A percentile compares a stretch with the other conserved stretches of the same genome.
Conservation (phyloP, 2,113 vertebrate species). For the Sula dactylatra region DNA sequence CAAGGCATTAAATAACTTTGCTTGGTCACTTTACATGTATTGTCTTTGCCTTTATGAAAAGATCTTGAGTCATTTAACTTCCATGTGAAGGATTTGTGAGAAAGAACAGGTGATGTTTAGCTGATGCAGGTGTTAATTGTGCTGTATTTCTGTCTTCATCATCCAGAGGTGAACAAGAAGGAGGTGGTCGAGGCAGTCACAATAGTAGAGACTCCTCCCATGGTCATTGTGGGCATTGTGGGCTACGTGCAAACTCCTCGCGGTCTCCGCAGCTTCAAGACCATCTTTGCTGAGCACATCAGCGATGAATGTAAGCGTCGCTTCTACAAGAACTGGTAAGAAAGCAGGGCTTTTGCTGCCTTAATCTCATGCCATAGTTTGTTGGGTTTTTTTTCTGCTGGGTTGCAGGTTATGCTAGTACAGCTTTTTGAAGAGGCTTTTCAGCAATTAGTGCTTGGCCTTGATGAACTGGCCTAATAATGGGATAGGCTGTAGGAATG, state of each 20-base stretch:
- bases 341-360: not conserved
- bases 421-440: not conserved
- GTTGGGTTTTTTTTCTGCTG: not conserved
- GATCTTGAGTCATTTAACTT: not conserved
- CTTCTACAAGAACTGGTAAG: conserved; percentile 99
- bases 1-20: not conserved
- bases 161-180: conserved; percentile 97
- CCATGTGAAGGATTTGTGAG: accelerated
- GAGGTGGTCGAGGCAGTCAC: conserved; percentile 97
- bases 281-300: conserved; percentile 94
- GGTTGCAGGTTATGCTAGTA: not conserved
- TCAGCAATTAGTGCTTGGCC: not conserved
- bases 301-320: conserved; percentile 98
- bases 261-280: conserved; percentile 94
- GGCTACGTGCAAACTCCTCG: conserved; percentile 92
- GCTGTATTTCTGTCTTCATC: not conserved
- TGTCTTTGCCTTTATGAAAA: not conserved
- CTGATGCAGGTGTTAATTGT: not conserved
- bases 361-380: accelerated
- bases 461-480: not conserved
- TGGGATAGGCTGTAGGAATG: not conserved
- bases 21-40: accelerated
- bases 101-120: not conserved
- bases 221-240: conserved; percentile 92
- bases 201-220: conserved; percentile 93